Evolutionary conservation across 2,888 invertebrate species (phyloP).

Genomic region (Cyclophora punctaria): DNA sequence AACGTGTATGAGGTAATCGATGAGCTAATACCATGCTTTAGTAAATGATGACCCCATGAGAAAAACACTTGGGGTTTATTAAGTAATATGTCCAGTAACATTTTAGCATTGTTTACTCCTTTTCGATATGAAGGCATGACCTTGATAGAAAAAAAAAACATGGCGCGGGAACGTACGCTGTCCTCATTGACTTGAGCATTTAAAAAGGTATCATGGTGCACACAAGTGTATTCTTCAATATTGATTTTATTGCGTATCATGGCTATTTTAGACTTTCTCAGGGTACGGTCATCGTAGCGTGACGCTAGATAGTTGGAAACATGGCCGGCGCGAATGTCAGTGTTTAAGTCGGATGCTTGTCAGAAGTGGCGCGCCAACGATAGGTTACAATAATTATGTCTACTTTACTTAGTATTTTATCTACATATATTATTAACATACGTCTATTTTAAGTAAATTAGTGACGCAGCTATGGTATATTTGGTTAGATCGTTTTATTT

Average conservation of each 20-base stretch:
- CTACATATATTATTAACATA: conserved; percentile 1
- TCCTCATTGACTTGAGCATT: conserved; percentile 41
- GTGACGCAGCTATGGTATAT: conserved; percentile 14
- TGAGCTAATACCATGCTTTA: conserved; percentile 44
- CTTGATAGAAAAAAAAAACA: conserved; percentile 71
- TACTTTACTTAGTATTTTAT: conserved; percentile 10
- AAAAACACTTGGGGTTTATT: conserved; percentile 15
- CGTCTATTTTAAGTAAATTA: conserved; percentile 19
- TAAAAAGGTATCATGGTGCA: conserved; percentile 20
- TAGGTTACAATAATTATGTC: conserved; percentile 25
- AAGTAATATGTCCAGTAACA: conserved; percentile 18
- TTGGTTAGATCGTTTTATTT: conserved; percentile 34
- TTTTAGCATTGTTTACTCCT: conserved; percentile 66
- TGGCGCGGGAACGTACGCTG: conserved; percentile 68
- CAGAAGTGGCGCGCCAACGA: conserved; percentile 43
- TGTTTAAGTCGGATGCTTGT: conserved; percentile 44
- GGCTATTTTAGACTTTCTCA: conserved; percentile 57
- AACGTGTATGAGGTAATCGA: conserved; percentile 56
- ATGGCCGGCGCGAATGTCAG: conserved; percentile 69
- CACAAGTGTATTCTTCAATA: conserved; percentile 27
- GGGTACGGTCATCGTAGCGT: conserved; percentile 59
- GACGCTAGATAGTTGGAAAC: conserved; percentile 63
- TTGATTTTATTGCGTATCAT: conserved; percentile 49
- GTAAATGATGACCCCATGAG: conserved; percentile 15
- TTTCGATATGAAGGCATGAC: conserved; percentile 65